These are phyloP conservation scores for Anthrax anthrax DNA, from an alignment of 2,888 invertebrate species.

Conservation along the genomic window DNA sequence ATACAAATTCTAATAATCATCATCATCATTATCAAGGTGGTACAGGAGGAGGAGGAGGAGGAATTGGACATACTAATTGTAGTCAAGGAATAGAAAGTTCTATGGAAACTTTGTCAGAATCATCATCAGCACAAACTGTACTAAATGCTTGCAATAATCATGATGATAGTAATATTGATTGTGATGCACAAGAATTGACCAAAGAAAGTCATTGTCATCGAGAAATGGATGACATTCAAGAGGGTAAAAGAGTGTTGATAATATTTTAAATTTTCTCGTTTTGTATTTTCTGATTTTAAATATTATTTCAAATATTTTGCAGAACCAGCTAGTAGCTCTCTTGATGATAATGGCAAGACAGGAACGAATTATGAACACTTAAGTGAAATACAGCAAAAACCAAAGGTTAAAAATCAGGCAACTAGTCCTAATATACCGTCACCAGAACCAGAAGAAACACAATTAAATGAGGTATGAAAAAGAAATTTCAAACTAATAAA, in stretches of 20 bases:
- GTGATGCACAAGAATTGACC: slow-evolving; percentile 4
- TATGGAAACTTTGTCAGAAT: slow-evolving; percentile 20
- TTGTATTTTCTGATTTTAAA: background rate
- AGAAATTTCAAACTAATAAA: background rate
- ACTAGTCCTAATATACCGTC: slow-evolving; percentile 34
- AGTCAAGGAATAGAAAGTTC: slow-evolving; percentile 11
- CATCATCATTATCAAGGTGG: background rate
- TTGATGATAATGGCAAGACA: slow-evolving; percentile 13
- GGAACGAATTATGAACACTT: background rate
- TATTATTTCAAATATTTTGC: too few species aligned
- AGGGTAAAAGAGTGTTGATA: slow-evolving; percentile 10
- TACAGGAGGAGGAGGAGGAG: background rate
- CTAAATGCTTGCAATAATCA: slow-evolving; percentile 3
- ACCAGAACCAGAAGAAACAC: slow-evolving; percentile 13
- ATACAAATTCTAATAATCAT: slow-evolving; percentile 2
- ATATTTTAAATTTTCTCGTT: background rate
- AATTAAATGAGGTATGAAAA: slow-evolving; percentile 7
- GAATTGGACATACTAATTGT: background rate
- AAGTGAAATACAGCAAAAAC: slow-evolving; percentile 28
- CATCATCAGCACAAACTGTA: slow-evolving; percentile 22
- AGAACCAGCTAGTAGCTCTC: slow-evolving; percentile 8
- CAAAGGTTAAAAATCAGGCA: slow-evolving; percentile 34
- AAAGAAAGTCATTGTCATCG: slow-evolving; percentile 13
- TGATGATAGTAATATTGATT: slow-evolving; percentile 4
- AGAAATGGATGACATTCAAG: slow-evolving; percentile 16